A percentile compares a stretch with the other conserved stretches of the same genome.
Evolutionary conservation across 2,113 vertebrate species (phyloP).

Genomic region (Bambusicola thoracicus): DNA sequence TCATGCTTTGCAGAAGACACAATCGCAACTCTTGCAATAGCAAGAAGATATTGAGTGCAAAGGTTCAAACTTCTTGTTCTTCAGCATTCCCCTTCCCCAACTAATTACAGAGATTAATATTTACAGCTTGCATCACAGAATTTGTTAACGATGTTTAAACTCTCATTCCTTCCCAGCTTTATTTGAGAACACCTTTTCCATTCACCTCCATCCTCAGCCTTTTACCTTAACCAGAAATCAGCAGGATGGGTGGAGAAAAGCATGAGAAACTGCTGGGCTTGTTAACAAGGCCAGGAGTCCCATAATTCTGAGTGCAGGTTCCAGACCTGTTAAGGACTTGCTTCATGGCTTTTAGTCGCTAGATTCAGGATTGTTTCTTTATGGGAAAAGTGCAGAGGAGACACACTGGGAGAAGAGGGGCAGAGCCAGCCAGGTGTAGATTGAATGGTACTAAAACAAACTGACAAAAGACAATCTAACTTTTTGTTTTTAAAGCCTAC

Average conservation of each 20-base stretch:
- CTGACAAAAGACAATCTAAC: not conserved
- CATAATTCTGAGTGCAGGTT: not conserved
- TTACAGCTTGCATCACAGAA: accelerated
- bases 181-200: not conserved
- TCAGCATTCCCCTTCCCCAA: not conserved
- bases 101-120: not conserved
- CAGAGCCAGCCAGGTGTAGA: not conserved
- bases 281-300: not conserved
- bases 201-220: not conserved
- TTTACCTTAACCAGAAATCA: not conserved
- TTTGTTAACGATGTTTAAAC: not conserved
- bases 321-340: not conserved
- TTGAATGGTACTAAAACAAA: not conserved
- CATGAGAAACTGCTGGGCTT: not conserved
- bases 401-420: not conserved
- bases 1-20: not conserved
- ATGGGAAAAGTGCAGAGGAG: not conserved
- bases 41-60: not conserved
- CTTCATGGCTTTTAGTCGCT: not conserved
- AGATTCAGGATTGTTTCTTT: not conserved
- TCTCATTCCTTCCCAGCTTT: not conserved
- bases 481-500: not conserved
- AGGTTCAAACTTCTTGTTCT: not conserved
- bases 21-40: not conserved
- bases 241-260: not conserved